Evolutionary conservation across 2,113 vertebrate species (phyloP).

Genomic region (Cygnus buccinator): DNA sequence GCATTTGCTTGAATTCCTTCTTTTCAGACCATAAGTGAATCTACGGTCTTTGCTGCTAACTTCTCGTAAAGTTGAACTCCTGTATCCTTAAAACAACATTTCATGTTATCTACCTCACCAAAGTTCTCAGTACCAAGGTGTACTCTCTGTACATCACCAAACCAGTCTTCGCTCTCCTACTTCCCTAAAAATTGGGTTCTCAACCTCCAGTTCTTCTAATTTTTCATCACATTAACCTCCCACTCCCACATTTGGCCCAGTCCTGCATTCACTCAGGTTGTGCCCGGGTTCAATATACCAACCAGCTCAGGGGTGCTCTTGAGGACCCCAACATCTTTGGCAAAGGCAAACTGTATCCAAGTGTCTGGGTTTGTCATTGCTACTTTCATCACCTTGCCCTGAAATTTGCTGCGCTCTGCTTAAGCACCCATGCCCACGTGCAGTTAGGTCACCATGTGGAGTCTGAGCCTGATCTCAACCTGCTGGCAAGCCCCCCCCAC

Average conservation of each 20-base stretch:
- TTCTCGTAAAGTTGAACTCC: background rate
- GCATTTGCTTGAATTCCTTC: background rate
- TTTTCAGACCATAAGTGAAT: background rate
- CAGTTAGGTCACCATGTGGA: background rate
- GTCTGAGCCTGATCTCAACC: background rate
- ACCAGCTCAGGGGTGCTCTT: background rate
- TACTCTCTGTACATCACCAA: background rate
- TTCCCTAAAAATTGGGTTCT: fast-evolving
- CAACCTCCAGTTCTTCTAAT: background rate
- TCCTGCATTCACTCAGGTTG: background rate
- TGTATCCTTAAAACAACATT: background rate
- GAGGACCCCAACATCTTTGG: background rate
- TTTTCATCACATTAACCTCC: background rate
- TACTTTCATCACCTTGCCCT: background rate
- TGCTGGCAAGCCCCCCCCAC: background rate
- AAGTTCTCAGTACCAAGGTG: background rate
- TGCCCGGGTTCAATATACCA: background rate
- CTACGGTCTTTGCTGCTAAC: background rate
- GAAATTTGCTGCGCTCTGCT: background rate
- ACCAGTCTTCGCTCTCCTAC: background rate
- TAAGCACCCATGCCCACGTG: background rate
- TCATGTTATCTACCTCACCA: background rate
- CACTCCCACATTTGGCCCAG: background rate
- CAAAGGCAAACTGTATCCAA: background rate
- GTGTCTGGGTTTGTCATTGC: background rate